Evolutionary conservation across 2,888 invertebrate genomes (phyloP), one percentile per base, ranked within the genome.

Genomic region (Monopis laevigella): DNA sequence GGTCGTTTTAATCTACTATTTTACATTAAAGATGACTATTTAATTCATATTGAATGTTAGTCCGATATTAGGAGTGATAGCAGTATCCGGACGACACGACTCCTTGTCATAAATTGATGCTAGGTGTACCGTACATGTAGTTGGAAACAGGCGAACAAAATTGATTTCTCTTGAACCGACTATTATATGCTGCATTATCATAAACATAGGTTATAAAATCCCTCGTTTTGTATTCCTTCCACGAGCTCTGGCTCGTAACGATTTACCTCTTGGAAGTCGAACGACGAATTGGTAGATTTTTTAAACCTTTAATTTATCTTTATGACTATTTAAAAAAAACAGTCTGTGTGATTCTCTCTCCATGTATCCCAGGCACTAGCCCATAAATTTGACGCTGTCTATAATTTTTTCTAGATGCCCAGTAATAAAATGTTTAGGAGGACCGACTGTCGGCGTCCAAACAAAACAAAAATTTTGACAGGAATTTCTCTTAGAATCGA

Each of bases 401-500:
- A 54, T 53, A 53, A 36, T 45, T 45, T 53, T 52, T 54, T 56
- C 52, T 48, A 11, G 29, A 39, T 40, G 28, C 30, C 42, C 12
- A 3, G 8, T 11, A 30, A 21, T 16, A 32, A 14, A 41, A 28
- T 16, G 14, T 40, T n/a, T 36, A 34, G 40, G 34, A 43, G 30
- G 26, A 19, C 10, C 16, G 30, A n/a, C n/a, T n/a, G n/a, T n/a
- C n/a, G n/a, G 24, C 40, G 26, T 39, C 27, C 18, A 42, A 41
- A 30, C 40, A 19, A 24, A 6, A 39, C 18, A 32, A 39, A 46
- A 36, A 38, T 13, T 27, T 7, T 43, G 51, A 45, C 44, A 48
- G 62, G 64, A 61, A 64, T 65, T 58, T 59, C 60, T 58, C 54
- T 55, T 52, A 35, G 36, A 36, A 36, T 36, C 36, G 36, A 36